A percentile compares a stretch with the other conserved stretches of the same genome.
phyloP scores from a whole-genome alignment of 2,888 invertebrate genomes.

The Agonopterix subpropinquella region DNA sequence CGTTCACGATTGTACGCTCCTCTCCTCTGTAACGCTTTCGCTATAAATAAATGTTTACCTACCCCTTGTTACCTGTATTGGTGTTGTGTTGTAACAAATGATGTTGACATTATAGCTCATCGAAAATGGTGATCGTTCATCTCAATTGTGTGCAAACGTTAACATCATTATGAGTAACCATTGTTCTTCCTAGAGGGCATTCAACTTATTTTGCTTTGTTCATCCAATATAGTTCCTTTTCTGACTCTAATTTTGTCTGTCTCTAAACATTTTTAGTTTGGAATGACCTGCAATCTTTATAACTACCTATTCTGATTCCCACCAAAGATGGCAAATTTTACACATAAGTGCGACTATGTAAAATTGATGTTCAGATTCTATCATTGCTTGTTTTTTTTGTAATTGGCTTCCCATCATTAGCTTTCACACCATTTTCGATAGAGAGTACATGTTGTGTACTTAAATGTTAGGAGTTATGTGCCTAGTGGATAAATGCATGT shows the following conservation, averaged over 20 bases:
- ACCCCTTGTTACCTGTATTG: slow-evolving; percentile 30
- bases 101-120: slow-evolving; percentile 38
- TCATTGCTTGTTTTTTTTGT: slow-evolving; percentile 41
- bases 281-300: slow-evolving; percentile 13
- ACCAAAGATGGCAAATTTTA: slow-evolving; percentile 35
- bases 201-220: slow-evolving; percentile 37
- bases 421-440: slow-evolving; percentile 63
- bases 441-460: slow-evolving; percentile 19
- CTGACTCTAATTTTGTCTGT: slow-evolving; percentile 24
- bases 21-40: slow-evolving; percentile 54
- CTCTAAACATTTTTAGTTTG: slow-evolving; percentile 19
- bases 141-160: slow-evolving; percentile 23
- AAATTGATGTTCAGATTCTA: slow-evolving; percentile 54
- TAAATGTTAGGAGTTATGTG: neutral
- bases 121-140: slow-evolving; percentile 56
- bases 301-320: neutral
- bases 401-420: slow-evolving; percentile 44
- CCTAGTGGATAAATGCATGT: neutral
- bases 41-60: slow-evolving; percentile 47
- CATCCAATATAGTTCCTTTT: slow-evolving; percentile 14
- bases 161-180: slow-evolving; percentile 19
- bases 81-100: slow-evolving; percentile 51
- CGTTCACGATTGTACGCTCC: slow-evolving; percentile 37
- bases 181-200: slow-evolving; percentile 23
- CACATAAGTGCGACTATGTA: slow-evolving; percentile 50